Evolutionary conservation across 53 echinoderm and acorn worm species (phyloP).

Genomic region (Holothuria scabra): DNA sequence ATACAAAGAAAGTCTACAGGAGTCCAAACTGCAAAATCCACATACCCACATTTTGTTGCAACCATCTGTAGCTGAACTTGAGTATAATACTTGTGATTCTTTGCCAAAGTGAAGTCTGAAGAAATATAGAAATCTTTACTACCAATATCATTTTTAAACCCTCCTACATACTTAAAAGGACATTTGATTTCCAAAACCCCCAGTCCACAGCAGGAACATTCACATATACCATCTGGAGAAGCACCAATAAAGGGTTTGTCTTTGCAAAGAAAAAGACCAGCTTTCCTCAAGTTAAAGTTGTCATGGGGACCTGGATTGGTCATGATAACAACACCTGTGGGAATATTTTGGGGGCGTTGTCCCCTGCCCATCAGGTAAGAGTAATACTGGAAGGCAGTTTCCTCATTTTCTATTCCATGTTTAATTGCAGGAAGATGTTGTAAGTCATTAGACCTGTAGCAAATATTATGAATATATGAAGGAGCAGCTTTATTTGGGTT

Average conservation of each 20-base stretch:
- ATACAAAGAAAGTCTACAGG: too few relatives aligned
- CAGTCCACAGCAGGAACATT: neutral
- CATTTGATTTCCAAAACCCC: slow-evolving; percentile 12
- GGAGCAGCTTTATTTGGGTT: neutral
- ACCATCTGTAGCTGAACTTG: too few relatives aligned
- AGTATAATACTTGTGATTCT: too few relatives aligned
- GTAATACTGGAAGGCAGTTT: too few relatives aligned
- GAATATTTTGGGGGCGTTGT: too few relatives aligned
- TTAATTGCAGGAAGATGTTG: too few relatives aligned
- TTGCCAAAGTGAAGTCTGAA: neutral
- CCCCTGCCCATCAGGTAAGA: too few relatives aligned
- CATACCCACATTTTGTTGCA: too few relatives aligned
- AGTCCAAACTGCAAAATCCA: too few relatives aligned
- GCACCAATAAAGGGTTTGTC: slow-evolving; percentile 4
- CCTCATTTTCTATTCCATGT: too few relatives aligned
- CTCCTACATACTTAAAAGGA: neutral
- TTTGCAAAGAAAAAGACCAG: neutral
- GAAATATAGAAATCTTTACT: neutral
- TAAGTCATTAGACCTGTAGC: too few relatives aligned
- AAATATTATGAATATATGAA: neutral
- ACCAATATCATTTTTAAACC: neutral
- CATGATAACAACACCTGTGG: too few relatives aligned
- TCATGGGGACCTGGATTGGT: neutral
- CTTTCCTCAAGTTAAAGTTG: neutral
- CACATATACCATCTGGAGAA: neutral